Conservation (phyloP, 2,113 vertebrate genomes). For the Picathartes gymnocephalus region DNA sequence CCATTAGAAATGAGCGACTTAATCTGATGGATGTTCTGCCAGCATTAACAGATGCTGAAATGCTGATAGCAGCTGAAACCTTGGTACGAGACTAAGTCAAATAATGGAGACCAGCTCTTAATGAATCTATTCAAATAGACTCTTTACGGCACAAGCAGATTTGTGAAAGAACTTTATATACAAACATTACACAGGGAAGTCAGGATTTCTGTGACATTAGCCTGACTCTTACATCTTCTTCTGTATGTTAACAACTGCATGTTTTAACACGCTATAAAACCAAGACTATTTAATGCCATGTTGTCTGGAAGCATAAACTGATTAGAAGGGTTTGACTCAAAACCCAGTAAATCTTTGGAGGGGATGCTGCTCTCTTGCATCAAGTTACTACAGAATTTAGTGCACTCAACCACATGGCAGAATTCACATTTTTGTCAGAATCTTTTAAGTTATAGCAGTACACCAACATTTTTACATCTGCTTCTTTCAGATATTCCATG, state of each 20-base stretch:
- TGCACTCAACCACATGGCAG: neutral
- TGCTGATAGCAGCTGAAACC: neutral
- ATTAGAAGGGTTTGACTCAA: neutral
- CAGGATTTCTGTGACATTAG: neutral
- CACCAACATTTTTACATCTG: neutral
- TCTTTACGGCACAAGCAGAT: neutral
- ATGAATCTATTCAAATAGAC: accelerated
- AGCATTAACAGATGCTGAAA: neutral
- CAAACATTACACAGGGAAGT: neutral
- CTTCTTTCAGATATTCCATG: neutral
- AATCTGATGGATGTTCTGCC: neutral
- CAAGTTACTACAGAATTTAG: neutral
- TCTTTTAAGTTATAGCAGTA: neutral
- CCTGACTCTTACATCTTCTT: neutral
- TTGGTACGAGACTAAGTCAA: neutral
- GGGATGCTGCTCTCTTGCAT: neutral
- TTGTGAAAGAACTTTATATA: neutral
- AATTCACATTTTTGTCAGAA: neutral
- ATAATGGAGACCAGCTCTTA: neutral
- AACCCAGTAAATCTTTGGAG: neutral
- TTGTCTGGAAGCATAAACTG: neutral
- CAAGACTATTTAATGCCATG: neutral
- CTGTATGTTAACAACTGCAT: neutral
- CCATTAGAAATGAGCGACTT: neutral
- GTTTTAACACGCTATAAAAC: neutral